Conservation (phyloP, 1,140 invertebrate genomes). For the Pseudomyrmex flavicornis region DNA sequence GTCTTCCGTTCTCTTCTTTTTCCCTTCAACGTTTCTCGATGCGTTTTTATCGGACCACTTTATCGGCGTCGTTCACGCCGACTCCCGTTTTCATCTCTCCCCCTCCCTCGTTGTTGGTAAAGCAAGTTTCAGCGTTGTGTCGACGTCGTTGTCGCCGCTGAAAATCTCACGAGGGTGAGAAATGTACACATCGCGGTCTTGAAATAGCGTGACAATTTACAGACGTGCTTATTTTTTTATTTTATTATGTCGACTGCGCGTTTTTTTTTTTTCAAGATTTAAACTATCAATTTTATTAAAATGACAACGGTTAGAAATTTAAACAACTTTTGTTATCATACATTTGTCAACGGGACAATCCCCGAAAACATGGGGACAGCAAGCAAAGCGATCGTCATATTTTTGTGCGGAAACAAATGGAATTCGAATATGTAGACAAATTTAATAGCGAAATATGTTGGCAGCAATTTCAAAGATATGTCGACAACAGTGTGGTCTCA, state of each 20-base stretch:
- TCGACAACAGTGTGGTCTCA: slow-evolving; percentile 32
- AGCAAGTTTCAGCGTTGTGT: slow-evolving; percentile 38
- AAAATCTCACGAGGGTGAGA: slow-evolving; percentile 1
- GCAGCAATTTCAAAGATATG: slow-evolving; percentile 27
- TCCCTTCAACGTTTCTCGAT: slow-evolving; percentile 36
- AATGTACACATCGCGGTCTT: background rate
- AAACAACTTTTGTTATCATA: background rate
- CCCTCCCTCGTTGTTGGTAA: slow-evolving; percentile 11
- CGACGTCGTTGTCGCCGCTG: slow-evolving; percentile 3
- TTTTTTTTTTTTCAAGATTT: background rate
- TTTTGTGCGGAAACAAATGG: slow-evolving; percentile 41
- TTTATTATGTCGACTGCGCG: background rate
- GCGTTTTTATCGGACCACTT: slow-evolving; percentile 64
- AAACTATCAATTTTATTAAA: slow-evolving; percentile 11
- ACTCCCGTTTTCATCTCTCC: slow-evolving; percentile 23
- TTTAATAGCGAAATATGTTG: slow-evolving; percentile 35
- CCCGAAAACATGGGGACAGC: slow-evolving; percentile 14
- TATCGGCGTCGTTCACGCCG: slow-evolving; percentile 59
- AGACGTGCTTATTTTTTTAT: background rate
- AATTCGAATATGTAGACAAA: slow-evolving; percentile 35
- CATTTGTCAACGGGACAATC: background rate
- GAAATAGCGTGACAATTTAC: slow-evolving; percentile 3
- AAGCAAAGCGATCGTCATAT: slow-evolving; percentile 45
- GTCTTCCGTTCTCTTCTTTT: slow-evolving; percentile 31
- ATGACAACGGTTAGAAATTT: background rate